phyloP scores from a whole-genome alignment of 2,797 vertebrate genomes.

The Hydrophis major region DNA sequence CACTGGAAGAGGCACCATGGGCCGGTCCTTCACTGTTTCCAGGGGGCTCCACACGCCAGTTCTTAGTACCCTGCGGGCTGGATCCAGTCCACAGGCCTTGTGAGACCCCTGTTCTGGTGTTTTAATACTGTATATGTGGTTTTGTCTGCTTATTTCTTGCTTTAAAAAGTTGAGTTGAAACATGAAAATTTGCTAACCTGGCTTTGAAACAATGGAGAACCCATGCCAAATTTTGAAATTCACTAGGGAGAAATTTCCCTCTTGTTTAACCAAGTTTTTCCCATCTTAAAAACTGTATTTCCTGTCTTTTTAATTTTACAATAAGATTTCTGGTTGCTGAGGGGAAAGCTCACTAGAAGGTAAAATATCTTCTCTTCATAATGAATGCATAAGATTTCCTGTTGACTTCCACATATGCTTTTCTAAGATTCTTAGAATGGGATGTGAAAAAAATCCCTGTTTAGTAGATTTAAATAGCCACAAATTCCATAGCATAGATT shows the following conservation, averaged over 20 bases:
- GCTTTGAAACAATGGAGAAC: slow-evolving; percentile 1
- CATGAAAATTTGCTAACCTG: slow-evolving; percentile 6
- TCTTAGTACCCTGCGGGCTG: too few species aligned
- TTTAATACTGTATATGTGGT: not conserved
- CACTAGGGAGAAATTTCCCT: not conserved
- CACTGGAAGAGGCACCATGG: too few species aligned
- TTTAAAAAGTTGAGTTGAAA: not conserved
- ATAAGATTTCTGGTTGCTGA: not conserved
- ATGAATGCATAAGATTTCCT: not conserved
- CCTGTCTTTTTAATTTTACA: not conserved
- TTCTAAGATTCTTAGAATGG: not conserved
- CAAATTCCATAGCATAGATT: slow-evolving; percentile 7
- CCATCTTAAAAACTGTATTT: not conserved
- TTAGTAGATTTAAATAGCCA: not conserved
- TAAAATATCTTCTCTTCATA: not conserved
- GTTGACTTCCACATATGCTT: not conserved
- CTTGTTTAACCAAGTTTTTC: not conserved
- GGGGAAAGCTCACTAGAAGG: not conserved
- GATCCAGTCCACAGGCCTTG: too few species aligned
- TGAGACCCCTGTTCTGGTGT: not conserved
- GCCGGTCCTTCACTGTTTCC: too few species aligned
- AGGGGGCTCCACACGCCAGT: too few species aligned
- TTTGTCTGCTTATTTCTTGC: not conserved
- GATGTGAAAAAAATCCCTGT: not conserved
- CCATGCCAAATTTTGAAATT: not conserved